Base-by-base conservation (phyloP, 2,888 invertebrate species). In the Erebia ligea region DNA sequence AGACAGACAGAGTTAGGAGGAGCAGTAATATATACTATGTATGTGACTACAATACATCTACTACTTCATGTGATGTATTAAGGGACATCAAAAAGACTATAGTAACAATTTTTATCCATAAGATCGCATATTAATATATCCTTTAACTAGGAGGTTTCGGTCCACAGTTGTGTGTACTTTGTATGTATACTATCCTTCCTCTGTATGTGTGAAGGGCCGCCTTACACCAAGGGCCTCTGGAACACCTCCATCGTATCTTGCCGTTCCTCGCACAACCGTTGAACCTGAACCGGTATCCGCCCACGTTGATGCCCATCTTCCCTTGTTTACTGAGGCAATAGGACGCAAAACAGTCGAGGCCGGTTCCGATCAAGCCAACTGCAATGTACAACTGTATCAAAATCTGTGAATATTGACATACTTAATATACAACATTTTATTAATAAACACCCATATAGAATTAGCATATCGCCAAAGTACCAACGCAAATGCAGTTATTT, bases 291-390 rank as follows among this genome's bases (percentile, higher is more conserved):
- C 92, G 79, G 81, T 91, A 93, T 1, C 92, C 93, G 0, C 90
- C 92, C 1, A 92, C 90, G 73, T 89, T 92, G 76, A 93, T 93
- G 59, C 92, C 92, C 92, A 93, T 92, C 81, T 93, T 93, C 19
- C 93, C 93, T 75, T 93, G 93, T 78, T 93, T 92, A 76, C 92
- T 92, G 79, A 93, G 91, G 78, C 92, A 93, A 84, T 93, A 93
- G 11, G 92, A 91, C 0, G 93, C 92, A 74, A 91, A 88, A 76
- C 87, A 85, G 72, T 91, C 92, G 15, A 91, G 81, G 0, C 91
- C 90, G 6, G 89, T 84, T 34, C 92, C 91, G 70, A 92, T 88
- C 69, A 89, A 80, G n/a, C 89, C 89, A 62, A 86, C 89, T 90
- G 71, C 42, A 73, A 73, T 52, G 15, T 40, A 71, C 58, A 56